These are phyloP conservation scores for Macrostomum lignano DNA, from an alignment of 1,140 invertebrate genomes.

Conservation along the genomic window DNA sequence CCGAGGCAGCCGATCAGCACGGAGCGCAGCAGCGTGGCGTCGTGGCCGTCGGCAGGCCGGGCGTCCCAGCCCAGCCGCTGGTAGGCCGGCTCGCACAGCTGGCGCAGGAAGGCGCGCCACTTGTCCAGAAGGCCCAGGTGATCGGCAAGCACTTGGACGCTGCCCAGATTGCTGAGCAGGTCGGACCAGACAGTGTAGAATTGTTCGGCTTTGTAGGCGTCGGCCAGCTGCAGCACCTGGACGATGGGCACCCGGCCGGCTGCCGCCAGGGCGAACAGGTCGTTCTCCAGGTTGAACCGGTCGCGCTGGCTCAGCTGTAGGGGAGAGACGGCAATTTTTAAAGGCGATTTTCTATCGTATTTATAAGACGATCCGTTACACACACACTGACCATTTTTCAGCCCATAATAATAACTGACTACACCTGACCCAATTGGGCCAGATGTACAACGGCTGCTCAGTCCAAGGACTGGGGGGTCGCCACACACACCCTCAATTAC, in stretches of 20 bases:
- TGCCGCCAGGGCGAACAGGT: not conserved
- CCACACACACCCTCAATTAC: too few relatives aligned
- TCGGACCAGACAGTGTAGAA: not conserved
- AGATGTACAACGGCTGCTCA: too few relatives aligned
- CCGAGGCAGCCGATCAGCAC: constrained; percentile 2
- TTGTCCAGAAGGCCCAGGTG: not conserved
- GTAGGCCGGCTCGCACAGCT: constrained; percentile 1
- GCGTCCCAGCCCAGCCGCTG: constrained; percentile 2
- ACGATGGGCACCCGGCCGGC: not conserved
- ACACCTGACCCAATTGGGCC: too few relatives aligned
- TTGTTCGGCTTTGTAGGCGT: not conserved
- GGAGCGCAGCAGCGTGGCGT: constrained; percentile 1
- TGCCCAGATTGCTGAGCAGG: not conserved
- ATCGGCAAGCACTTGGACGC: not conserved
- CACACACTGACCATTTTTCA: too few relatives aligned
- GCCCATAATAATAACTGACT: too few relatives aligned
- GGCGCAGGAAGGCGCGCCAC: not conserved
- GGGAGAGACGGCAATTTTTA: too few relatives aligned
- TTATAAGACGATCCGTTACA: too few relatives aligned
- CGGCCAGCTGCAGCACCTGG: not conserved
- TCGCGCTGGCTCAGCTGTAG: too few relatives aligned
- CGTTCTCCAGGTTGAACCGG: too few relatives aligned
- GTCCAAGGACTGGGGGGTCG: too few relatives aligned
- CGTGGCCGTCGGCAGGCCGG: not conserved
- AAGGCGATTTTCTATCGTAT: too few relatives aligned